Conservation (phyloP, 2,797 vertebrate genomes). For the Crenichthys baileyi region DNA sequence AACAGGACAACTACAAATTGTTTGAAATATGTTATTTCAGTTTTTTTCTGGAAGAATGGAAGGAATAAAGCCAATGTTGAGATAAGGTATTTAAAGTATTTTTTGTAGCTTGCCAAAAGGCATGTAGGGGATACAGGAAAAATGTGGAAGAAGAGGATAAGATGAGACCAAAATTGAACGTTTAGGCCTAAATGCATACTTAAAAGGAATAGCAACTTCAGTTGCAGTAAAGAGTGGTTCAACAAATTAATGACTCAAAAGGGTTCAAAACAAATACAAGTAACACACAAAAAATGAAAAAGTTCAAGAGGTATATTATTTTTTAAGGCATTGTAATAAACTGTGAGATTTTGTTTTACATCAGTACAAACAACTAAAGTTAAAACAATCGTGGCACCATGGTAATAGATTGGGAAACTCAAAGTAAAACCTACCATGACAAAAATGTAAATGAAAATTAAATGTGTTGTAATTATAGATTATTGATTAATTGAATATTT, state of each 20-base stretch:
- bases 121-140: not conserved
- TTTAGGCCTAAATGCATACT: not conserved
- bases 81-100: not conserved
- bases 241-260: not conserved
- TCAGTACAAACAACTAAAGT: not conserved
- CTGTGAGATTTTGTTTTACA: not conserved
- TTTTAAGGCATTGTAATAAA: not conserved
- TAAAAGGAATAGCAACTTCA: not conserved
- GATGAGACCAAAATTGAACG: not conserved
- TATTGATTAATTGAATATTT: no score
- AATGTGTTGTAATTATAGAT: no score
- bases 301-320: not conserved
- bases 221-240: not conserved
- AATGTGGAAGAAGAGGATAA: not conserved
- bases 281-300: not conserved
- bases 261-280: not conserved
- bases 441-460: not conserved
- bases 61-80: not conserved
- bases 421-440: slow-evolving; percentile 1
- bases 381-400: not conserved
- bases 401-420: slow-evolving; percentile 6
- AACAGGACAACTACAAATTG: not conserved
- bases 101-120: not conserved
- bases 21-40: not conserved
- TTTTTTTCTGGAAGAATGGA: not conserved